These are phyloP conservation scores for Eupithecia abbreviata DNA, from an alignment of 2,888 invertebrate genomes.

Conservation along the genomic window DNA sequence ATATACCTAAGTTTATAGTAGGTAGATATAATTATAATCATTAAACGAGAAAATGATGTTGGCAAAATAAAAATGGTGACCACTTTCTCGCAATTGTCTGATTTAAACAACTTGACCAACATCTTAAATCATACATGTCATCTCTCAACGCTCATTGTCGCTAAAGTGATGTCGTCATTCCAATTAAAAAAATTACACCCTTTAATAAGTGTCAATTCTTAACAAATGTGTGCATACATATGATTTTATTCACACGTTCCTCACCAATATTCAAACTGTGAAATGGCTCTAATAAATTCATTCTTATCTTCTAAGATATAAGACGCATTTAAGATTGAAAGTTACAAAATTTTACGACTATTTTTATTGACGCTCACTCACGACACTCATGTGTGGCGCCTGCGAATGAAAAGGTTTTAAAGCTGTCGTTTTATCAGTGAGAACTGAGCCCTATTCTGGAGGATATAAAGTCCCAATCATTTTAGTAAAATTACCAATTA, in stretches of 20 bases:
- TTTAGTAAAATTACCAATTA: conserved; percentile 40
- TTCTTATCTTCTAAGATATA: conserved; percentile 53
- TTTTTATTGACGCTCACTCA: conserved; percentile 83
- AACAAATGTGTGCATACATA: conserved; percentile 83
- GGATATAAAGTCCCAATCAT: conserved; percentile 48
- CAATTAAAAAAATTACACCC: conserved; percentile 83
- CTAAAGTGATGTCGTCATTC: conserved; percentile 81
- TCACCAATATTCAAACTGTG: conserved; percentile 60
- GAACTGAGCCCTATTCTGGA: conserved; percentile 55
- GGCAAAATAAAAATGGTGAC: background rate
- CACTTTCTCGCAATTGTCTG: conserved; percentile 9
- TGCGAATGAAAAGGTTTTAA: conserved; percentile 68
- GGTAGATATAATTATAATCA: background rate
- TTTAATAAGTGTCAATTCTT: conserved; percentile 84
- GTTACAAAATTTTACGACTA: conserved; percentile 71
- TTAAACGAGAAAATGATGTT: background rate
- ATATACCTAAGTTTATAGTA: background rate
- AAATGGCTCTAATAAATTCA: conserved; percentile 44
- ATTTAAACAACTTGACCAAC: conserved; percentile 33
- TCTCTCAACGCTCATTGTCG: conserved; percentile 64
- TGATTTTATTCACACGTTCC: conserved; percentile 83
- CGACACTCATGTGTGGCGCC: conserved; percentile 76
- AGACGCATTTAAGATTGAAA: conserved; percentile 57
- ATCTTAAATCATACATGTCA: conserved; percentile 76
- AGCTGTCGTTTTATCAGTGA: conserved; percentile 43